These are phyloP conservation scores for Echiichthys vipera DNA, from an alignment of 2,797 vertebrate genomes.

Conservation along the genomic window DNA sequence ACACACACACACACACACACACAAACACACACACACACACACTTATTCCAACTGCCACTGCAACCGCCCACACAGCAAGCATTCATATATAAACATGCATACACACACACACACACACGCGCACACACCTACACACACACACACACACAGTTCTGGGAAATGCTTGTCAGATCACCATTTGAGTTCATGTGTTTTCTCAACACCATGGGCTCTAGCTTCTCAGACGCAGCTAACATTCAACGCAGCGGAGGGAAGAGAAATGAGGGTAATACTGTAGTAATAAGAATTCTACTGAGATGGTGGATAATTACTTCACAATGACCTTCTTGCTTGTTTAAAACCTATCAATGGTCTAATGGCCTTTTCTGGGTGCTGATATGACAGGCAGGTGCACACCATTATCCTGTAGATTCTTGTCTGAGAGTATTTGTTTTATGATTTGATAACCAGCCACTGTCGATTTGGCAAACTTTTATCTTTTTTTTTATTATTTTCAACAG, in stretches of 20 bases:
- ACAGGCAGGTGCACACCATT: conserved; percentile 24
- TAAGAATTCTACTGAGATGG: conserved; percentile 45
- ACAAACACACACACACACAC: conserved; percentile 47
- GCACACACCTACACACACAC: conserved; percentile 51
- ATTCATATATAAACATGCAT: conserved; percentile 33
- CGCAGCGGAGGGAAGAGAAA: conserved; percentile 49
- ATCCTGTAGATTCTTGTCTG: neutral
- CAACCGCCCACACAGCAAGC: conserved; percentile 65
- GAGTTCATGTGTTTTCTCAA: conserved; percentile 53
- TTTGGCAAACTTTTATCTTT: conserved; percentile 22
- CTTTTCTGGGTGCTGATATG: conserved; percentile 45
- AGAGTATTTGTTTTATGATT: conserved; percentile 12
- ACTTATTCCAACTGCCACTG: conserved; percentile 53
- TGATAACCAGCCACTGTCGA: neutral
- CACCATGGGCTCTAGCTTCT: conserved; percentile 47
- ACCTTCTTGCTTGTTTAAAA: conserved; percentile 73
- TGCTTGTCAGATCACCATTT: conserved; percentile 63
- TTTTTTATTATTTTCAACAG: neutral
- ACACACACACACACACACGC: conserved; percentile 21
- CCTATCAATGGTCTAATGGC: conserved; percentile 44
- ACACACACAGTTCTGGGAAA: conserved; percentile 62
- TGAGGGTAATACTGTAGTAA: conserved; percentile 45
- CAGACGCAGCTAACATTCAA: conserved; percentile 47
- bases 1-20: conserved; percentile 58
- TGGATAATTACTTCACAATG: conserved; percentile 67